A percentile compares a stretch with the other conserved stretches of the same genome.
phyloP scores from a whole-genome alignment of 37 sponge, comb jelly and placozoan genomes.

The Beroe ovata region DNA sequence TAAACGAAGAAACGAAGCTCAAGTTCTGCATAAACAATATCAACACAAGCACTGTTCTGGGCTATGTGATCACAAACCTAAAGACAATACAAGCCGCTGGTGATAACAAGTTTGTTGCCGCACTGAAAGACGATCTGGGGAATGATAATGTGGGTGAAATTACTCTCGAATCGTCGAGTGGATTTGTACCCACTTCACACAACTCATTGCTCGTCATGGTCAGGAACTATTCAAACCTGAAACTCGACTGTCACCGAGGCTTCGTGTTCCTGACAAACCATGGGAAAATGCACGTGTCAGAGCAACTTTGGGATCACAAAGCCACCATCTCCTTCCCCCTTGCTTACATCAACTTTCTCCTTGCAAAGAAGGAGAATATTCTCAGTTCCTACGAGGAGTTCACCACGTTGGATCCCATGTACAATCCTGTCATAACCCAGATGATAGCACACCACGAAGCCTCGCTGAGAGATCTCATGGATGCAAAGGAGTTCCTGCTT shows the following conservation, averaged over 20 bases:
- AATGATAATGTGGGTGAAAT: slow-evolving; percentile 14
- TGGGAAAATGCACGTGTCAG: slow-evolving; percentile 42
- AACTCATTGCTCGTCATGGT: background rate
- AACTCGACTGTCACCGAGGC: slow-evolving; percentile 54
- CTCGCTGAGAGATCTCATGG: background rate
- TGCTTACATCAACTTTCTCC: slow-evolving; percentile 28
- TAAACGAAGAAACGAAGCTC: background rate
- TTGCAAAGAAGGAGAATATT: slow-evolving; percentile 30
- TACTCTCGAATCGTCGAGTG: background rate
- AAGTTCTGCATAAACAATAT: slow-evolving; percentile 63
- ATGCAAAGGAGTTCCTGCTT: background rate
- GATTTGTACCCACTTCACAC: slow-evolving; percentile 13
- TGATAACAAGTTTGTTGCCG: background rate
- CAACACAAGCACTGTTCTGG: slow-evolving; percentile 3
- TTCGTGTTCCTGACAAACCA: slow-evolving; percentile 41
- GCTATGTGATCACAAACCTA: slow-evolving; percentile 3
- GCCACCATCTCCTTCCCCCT: slow-evolving; percentile 23
- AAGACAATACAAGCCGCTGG: background rate
- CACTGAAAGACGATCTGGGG: background rate
- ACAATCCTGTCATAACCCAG: slow-evolving; percentile 10
- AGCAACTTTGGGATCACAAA: slow-evolving; percentile 41
- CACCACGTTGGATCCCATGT: slow-evolving; percentile 25
- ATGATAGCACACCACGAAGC: slow-evolving; percentile 35
- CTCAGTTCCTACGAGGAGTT: slow-evolving; percentile 42
- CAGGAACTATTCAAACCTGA: background rate